Percentiles rank a stretch among this genome's conserved stretches.
Evolutionary conservation across 1,140 invertebrate genomes (phyloP).

Genomic region (Drosophila melanica): DNA sequence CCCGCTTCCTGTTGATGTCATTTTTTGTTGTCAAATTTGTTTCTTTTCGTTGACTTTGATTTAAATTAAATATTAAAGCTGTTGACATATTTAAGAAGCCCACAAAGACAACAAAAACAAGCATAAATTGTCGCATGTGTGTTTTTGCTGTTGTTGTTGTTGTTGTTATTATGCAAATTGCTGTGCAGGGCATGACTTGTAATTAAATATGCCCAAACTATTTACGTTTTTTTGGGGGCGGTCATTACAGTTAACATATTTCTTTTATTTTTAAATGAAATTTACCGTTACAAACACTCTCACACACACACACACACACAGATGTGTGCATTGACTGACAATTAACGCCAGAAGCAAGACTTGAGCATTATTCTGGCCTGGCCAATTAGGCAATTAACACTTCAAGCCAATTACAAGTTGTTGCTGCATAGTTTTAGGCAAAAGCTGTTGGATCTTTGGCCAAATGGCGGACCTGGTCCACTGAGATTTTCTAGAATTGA

Average conservation of each 20-base stretch:
- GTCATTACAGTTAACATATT: slow-evolving; percentile 1
- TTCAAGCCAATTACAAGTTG: slow-evolving; percentile 22
- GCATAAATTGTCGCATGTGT: slow-evolving; percentile 12
- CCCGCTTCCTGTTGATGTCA: not conserved
- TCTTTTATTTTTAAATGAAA: slow-evolving; percentile 6
- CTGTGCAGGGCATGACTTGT: slow-evolving; percentile 12
- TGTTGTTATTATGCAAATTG: not conserved
- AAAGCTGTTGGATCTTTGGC: not conserved
- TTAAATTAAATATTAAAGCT: slow-evolving; percentile 66
- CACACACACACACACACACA: slow-evolving; percentile 19
- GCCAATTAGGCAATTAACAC: slow-evolving; percentile 54
- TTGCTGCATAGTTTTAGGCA: slow-evolving; percentile 27
- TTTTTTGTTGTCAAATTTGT: slow-evolving; percentile 1
- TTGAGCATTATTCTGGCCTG: slow-evolving; percentile 12
- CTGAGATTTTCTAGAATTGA: not conserved
- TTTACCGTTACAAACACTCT: slow-evolving; percentile 9
- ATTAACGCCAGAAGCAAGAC: slow-evolving; percentile 18
- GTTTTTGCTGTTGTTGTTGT: not conserved
- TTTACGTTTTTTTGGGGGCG: slow-evolving; percentile 19
- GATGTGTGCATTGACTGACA: not conserved
- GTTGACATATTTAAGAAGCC: slow-evolving; percentile 45
- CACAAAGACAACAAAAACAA: slow-evolving; percentile 12
- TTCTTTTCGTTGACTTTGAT: slow-evolving; percentile 37
- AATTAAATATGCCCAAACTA: slow-evolving; percentile 40
- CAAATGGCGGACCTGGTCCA: not conserved